These are phyloP conservation scores for Cynopterus sphinx DNA, from an alignment of 2,797 vertebrate genomes.

Conservation along the genomic window DNA sequence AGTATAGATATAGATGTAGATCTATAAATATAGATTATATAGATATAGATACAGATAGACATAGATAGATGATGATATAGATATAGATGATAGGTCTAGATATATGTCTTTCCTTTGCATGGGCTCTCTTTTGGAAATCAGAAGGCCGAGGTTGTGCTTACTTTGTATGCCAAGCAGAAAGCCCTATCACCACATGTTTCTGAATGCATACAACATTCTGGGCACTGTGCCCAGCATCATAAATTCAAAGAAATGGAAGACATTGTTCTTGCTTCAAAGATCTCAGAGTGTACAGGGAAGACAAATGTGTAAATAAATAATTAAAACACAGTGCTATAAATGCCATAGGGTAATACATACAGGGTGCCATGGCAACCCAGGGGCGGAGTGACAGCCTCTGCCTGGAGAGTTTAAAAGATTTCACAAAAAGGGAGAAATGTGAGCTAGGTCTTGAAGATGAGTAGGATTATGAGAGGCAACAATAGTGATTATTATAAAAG, in stretches of 20 bases:
- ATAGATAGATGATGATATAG: neutral
- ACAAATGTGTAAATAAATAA: conserved; percentile 46
- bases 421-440: neutral
- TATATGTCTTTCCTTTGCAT: neutral
- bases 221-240: conserved; percentile 9
- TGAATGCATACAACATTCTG: conserved; percentile 36
- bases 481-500: neutral
- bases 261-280: conserved; percentile 46
- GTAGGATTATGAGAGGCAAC: neutral
- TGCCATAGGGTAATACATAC: neutral
- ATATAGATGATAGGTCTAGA: too few relatives aligned
- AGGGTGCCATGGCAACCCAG: neutral
- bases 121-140: neutral
- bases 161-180: conserved; percentile 29
- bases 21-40: too few relatives aligned
- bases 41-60: neutral
- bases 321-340: conserved; percentile 4
- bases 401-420: neutral
- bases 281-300: neutral
- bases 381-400: neutral
- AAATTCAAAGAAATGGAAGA: neutral
- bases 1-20: neutral
- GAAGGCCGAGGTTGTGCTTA: neutral
- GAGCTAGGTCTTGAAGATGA: neutral
- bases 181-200: neutral